phyloP scores from a whole-genome alignment of 2,797 vertebrate species.

The Epinephelus malabaricus region DNA sequence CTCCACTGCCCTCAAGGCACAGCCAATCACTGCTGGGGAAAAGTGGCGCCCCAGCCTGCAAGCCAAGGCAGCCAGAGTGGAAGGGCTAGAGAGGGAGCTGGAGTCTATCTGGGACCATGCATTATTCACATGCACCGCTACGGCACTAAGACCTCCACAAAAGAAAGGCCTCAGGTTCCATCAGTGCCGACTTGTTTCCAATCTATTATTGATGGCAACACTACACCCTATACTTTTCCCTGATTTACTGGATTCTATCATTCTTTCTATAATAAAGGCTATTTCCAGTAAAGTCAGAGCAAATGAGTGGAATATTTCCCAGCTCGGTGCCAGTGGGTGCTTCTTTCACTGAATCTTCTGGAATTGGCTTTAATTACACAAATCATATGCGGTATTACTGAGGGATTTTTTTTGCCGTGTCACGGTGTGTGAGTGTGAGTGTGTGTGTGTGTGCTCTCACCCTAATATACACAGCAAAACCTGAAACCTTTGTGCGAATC shows the following conservation, averaged over 20 bases:
- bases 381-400: constrained; percentile 31
- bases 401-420: constrained; percentile 5
- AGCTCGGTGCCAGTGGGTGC: constrained; percentile 63
- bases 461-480: constrained; percentile 46
- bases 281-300: constrained; percentile 80
- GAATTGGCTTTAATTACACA: constrained; percentile 65
- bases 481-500: constrained; percentile 60
- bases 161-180: constrained; percentile 84
- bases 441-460: constrained; percentile 8
- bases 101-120: constrained; percentile 83
- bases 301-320: constrained; percentile 79
- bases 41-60: constrained; percentile 74
- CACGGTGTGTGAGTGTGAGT: not conserved
- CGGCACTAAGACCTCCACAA: constrained; percentile 84
- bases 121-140: constrained; percentile 86
- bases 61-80: constrained; percentile 73
- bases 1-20: constrained; percentile 82
- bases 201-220: constrained; percentile 89
- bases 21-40: constrained; percentile 82
- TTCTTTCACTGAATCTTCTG: constrained; percentile 48
- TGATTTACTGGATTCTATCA: constrained; percentile 87
- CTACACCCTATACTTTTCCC: constrained; percentile 85
- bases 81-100: constrained; percentile 71
- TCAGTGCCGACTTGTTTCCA: constrained; percentile 85
- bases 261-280: constrained; percentile 84